phyloP scores from a whole-genome alignment of 2,888 invertebrate species.

The Campopleginae sp. region DNA sequence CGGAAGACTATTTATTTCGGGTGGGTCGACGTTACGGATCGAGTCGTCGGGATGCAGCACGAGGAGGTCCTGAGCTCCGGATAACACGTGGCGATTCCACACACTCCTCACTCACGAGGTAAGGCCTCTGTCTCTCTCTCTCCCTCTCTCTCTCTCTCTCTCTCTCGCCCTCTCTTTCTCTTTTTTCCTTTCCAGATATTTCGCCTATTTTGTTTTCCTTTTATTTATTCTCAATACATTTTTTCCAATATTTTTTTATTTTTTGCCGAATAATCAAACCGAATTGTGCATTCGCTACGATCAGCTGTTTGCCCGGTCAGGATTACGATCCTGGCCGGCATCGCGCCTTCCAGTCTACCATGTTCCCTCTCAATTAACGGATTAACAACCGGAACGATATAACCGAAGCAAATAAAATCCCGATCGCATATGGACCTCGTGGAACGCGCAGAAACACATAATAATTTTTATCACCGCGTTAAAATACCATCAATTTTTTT shows the following conservation, averaged over 20 bases:
- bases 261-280: not conserved
- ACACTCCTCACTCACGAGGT: constrained; percentile 81
- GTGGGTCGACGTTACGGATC: constrained; percentile 70
- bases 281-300: constrained; percentile 42
- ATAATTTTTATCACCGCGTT: not conserved
- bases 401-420: constrained; percentile 42
- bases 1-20: constrained; percentile 11
- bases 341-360: constrained; percentile 27
- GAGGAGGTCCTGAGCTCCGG: constrained; percentile 80
- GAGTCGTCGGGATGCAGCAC: constrained; percentile 83
- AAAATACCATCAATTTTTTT: not conserved
- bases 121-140: constrained; percentile 64
- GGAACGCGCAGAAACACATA: constrained; percentile 14
- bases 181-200: not conserved
- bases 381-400: constrained; percentile 44
- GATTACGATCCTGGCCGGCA: constrained; percentile 39
- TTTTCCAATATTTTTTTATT: not conserved
- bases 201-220: not conserved
- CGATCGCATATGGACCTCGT: constrained; percentile 28
- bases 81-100: constrained; percentile 83
- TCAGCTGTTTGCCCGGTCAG: constrained; percentile 58
- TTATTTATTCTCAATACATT: constrained; percentile 4
- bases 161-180: not conserved
- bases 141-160: constrained; percentile 9
- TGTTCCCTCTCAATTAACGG: constrained; percentile 43